These are phyloP conservation scores for Scatophagus argus DNA, from an alignment of 2,113 vertebrate genomes.

Conservation along the genomic window DNA sequence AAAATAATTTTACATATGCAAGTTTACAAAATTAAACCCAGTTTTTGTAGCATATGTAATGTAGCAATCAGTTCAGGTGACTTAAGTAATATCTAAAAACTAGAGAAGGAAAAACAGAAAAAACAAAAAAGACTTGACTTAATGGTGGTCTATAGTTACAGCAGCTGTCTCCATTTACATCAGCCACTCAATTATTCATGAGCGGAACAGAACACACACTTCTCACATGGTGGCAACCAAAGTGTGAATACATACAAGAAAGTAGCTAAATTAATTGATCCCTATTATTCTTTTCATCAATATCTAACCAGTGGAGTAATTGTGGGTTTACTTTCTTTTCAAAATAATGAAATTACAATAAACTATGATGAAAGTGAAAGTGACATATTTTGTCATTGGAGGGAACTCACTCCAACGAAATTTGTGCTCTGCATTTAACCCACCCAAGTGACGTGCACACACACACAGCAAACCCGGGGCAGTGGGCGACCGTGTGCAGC, in stretches of 20 bases:
- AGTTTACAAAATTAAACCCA: background rate
- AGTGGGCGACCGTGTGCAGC: too few species aligned
- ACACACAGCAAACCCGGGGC: too few species aligned
- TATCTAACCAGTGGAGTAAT: background rate
- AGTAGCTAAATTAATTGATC: too few species aligned
- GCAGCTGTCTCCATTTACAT: conserved; percentile 26
- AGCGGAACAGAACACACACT: conserved; percentile 14
- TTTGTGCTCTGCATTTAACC: too few species aligned
- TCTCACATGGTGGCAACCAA: background rate
- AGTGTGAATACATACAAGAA: background rate
- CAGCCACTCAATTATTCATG: conserved; percentile 60
- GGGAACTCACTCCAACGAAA: too few species aligned
- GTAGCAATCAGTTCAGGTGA: background rate
- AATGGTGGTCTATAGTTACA: conserved; percentile 30
- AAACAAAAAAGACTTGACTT: background rate
- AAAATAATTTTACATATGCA: too few species aligned
- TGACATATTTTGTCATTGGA: too few species aligned
- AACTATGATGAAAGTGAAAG: too few species aligned
- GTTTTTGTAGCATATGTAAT: background rate
- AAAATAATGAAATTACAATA: background rate
- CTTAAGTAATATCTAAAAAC: background rate
- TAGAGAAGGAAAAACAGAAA: too few species aligned
- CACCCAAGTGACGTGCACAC: too few species aligned
- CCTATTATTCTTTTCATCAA: too few species aligned
- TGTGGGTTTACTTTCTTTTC: background rate